These are phyloP conservation scores for Lamproptera curius DNA, from an alignment of 2,888 invertebrate species.

Conservation along the genomic window DNA sequence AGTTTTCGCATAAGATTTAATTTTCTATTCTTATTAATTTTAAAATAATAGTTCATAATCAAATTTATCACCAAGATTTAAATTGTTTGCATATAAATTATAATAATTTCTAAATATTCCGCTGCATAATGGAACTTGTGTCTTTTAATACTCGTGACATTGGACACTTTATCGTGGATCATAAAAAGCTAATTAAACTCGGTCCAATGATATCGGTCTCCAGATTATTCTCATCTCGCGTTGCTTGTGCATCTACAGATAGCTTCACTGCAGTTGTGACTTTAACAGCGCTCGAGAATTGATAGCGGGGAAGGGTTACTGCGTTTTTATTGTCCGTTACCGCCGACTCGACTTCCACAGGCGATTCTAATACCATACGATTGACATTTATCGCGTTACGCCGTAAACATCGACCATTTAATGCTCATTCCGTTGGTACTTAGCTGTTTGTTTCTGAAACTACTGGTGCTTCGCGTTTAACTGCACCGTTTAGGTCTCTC, in stretches of 20 bases:
- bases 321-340: conserved; percentile 40
- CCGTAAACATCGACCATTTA: conserved; percentile 10
- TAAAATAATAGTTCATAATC: no score
- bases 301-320: conserved; percentile 44
- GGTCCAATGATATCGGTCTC: no score
- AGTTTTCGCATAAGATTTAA: no score
- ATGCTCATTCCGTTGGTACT: conserved; percentile 11
- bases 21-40: no score
- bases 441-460: conserved; percentile 16
- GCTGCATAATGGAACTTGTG: no score
- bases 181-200: no score
- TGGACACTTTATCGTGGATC: no score
- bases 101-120: no score
- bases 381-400: conserved; percentile 35
- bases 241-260: not conserved
- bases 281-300: conserved; percentile 52
- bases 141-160: no score
- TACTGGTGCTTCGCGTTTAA: not conserved
- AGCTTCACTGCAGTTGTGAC: conserved; percentile 39
- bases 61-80: no score
- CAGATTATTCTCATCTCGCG: no score
- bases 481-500: not conserved
- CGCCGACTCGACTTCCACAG: conserved; percentile 22
- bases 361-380: conserved; percentile 31
- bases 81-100: no score